Percentiles rank a stretch among this genome's conserved stretches.
Conservation (phyloP, 2,113 vertebrate species). For the Tringa solitaria region DNA sequence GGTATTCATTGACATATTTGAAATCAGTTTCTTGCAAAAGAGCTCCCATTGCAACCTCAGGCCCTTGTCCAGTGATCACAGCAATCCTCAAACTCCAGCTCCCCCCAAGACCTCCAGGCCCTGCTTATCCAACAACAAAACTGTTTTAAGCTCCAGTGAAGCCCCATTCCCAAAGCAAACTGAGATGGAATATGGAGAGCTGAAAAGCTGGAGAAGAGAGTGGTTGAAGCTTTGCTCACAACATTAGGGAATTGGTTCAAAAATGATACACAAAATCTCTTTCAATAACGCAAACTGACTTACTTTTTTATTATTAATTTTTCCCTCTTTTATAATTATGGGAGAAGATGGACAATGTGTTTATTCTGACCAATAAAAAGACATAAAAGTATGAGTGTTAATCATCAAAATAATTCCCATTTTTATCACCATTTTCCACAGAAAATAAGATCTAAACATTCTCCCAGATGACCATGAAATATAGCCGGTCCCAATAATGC, state of each 20-base stretch:
- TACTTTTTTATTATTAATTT: background rate
- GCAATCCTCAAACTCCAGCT: background rate
- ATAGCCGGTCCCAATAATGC: background rate
- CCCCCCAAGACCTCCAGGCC: background rate
- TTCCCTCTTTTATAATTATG: background rate
- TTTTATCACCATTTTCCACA: background rate
- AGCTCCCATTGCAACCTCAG: background rate
- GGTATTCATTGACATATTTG: background rate
- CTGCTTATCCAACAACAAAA: background rate
- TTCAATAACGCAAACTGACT: background rate
- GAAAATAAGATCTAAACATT: background rate
- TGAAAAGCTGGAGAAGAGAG: background rate
- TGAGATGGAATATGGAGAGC: accelerated
- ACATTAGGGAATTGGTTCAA: background rate
- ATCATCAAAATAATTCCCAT: background rate
- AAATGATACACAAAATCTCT: background rate
- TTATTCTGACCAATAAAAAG: background rate
- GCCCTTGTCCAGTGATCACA: background rate
- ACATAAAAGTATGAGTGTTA: background rate
- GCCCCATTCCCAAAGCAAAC: background rate
- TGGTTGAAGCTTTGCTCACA: background rate
- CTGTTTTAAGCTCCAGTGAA: background rate
- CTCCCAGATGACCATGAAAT: background rate
- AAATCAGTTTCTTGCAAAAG: background rate
- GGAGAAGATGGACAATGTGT: background rate